These are phyloP conservation scores for Rafetus swinhoei DNA, from an alignment of 2,113 vertebrate species.

Conservation along the genomic window DNA sequence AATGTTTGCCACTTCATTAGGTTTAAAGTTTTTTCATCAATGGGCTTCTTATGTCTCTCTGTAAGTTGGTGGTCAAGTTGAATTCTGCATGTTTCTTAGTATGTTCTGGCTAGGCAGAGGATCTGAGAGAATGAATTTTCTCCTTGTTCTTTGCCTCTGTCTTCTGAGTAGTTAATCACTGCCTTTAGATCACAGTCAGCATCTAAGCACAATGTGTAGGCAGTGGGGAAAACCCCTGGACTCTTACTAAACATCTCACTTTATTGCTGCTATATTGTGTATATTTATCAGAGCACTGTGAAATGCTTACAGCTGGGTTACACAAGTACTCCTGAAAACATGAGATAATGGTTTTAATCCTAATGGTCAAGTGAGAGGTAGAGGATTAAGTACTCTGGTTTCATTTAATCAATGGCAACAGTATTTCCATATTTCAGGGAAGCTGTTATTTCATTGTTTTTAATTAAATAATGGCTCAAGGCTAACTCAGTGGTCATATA, in stretches of 20 bases:
- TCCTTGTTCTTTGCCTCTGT: not conserved
- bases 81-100: not conserved
- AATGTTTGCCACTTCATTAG: not conserved
- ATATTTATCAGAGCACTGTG: rapidly evolving
- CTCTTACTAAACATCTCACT: not conserved
- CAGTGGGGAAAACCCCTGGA: rapidly evolving
- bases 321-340: not conserved
- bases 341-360: slow-evolving; percentile 1
- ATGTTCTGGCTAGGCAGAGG: not conserved
- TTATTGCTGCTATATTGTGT: not conserved
- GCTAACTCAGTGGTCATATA: not conserved
- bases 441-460: not conserved
- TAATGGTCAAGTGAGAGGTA: not conserved
- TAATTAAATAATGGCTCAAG: not conserved
- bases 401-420: slow-evolving; percentile 27
- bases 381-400: slow-evolving; percentile 20
- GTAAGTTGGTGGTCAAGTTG: not conserved
- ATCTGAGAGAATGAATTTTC: not conserved
- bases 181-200: not conserved
- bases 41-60: not conserved
- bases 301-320: not conserved
- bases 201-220: rapidly evolving
- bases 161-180: not conserved
- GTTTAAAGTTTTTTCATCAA: not conserved
- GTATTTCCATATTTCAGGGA: slow-evolving; percentile 22